Percentiles rank a stretch among this genome's conserved stretches.
Conservation (phyloP, 2,797 vertebrate genomes). For the Serranus cabrilla region DNA sequence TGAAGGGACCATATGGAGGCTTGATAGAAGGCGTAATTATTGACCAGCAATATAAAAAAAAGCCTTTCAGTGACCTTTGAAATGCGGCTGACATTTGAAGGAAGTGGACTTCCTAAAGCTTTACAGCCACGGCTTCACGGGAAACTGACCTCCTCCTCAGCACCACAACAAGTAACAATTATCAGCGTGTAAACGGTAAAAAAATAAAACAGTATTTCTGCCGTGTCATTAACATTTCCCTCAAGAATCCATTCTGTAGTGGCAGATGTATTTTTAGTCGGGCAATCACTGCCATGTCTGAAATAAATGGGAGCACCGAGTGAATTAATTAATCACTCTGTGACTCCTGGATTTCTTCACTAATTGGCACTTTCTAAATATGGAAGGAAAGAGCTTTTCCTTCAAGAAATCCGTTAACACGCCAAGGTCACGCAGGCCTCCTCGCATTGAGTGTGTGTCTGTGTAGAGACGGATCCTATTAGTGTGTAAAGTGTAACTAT, state of each 20-base stretch:
- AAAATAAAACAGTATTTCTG: background rate
- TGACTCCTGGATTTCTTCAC: constrained; percentile 64
- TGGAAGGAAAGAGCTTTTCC: constrained; percentile 61
- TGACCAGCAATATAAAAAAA: constrained; percentile 34
- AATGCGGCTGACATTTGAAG: constrained; percentile 48
- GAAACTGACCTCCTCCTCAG: constrained; percentile 11
- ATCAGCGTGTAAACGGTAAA: background rate
- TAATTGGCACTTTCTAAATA: constrained; percentile 75
- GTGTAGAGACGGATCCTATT: background rate
- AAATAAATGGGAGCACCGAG: constrained; percentile 64
- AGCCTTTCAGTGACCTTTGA: constrained; percentile 46
- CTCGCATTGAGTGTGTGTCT: background rate
- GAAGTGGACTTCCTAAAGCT: constrained; percentile 17
- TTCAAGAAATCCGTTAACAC: constrained; percentile 41
- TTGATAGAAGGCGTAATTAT: constrained; percentile 35
- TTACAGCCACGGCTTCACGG: background rate
- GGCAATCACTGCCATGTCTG: constrained; percentile 63
- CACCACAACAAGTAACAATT: background rate
- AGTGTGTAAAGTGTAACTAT: constrained; percentile 8
- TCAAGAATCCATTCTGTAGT: constrained; percentile 34
- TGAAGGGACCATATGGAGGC: constrained; percentile 12
- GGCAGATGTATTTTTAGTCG: constrained; percentile 72
- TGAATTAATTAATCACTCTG: constrained; percentile 73
- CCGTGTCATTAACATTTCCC: constrained; percentile 38
- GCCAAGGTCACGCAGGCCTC: constrained; percentile 52